Evolutionary conservation across 2,113 vertebrate species (phyloP).

Genomic region (Salvator merianae): DNA sequence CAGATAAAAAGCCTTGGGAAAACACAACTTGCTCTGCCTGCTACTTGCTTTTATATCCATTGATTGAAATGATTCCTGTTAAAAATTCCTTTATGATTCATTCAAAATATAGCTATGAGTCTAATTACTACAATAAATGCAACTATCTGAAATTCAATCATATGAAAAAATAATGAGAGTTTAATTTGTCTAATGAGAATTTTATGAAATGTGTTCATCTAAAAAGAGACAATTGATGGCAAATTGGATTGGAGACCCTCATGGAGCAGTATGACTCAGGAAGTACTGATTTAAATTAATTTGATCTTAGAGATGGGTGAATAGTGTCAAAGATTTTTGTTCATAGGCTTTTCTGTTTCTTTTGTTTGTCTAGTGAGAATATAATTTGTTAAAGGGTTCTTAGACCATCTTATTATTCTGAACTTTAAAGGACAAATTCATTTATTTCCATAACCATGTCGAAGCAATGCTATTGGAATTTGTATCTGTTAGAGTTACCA

Average conservation of each 20-base stretch:
- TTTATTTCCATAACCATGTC: background rate
- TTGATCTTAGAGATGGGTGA: background rate
- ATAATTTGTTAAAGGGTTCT: background rate
- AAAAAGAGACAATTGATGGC: background rate
- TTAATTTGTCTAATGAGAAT: constrained; percentile 4
- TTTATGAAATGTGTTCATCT: constrained; percentile 1
- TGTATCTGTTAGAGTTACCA: no score
- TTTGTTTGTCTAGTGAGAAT: background rate
- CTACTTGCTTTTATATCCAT: background rate
- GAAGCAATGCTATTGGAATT: background rate
- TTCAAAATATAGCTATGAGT: background rate
- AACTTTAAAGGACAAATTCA: background rate
- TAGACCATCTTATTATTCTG: accelerated
- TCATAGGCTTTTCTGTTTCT: background rate
- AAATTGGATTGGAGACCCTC: background rate
- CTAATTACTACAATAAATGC: constrained; percentile 16
- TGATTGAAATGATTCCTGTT: background rate
- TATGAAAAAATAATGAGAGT: background rate
- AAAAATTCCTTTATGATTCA: background rate
- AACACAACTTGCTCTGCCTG: background rate
- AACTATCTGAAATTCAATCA: background rate
- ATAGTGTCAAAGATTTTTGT: background rate
- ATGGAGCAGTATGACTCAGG: background rate
- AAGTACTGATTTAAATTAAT: constrained; percentile 8
- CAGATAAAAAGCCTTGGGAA: background rate